Evolutionary conservation across 2,797 vertebrate species (phyloP).

Genomic region (Acridotheres tristis): DNA sequence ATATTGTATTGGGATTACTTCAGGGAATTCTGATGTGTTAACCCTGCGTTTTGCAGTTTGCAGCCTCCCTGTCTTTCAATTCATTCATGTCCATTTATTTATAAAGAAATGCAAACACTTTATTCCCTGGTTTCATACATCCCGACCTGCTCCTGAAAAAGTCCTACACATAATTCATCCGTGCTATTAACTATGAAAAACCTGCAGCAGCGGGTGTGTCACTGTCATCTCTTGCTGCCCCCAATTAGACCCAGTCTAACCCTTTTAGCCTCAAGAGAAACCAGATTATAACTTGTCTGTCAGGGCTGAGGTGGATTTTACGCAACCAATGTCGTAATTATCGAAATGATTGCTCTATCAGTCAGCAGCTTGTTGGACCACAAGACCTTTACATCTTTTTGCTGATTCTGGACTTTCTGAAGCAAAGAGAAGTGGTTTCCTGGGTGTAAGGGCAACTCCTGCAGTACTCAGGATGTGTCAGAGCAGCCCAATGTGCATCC

Average conservation of each 20-base stretch:
- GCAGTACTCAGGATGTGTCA: background rate
- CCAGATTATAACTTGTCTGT: background rate
- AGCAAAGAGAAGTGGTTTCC: background rate
- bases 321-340: background rate
- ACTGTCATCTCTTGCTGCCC: background rate
- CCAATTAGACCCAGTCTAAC: background rate
- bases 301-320: background rate
- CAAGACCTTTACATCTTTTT: background rate
- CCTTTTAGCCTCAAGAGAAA: background rate
- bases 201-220: background rate
- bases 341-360: background rate
- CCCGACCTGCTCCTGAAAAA: background rate
- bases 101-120: background rate
- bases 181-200: background rate
- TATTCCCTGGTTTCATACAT: background rate
- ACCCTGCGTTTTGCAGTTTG: background rate
- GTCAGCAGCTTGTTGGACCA: background rate
- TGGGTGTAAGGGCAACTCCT: background rate
- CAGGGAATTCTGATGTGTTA: background rate
- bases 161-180: rapidly evolving
- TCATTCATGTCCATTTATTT: background rate
- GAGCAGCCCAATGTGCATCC: rapidly evolving
- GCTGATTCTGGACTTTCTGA: background rate
- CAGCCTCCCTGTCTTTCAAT: background rate
- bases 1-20: rapidly evolving